phyloP scores from a whole-genome alignment of 2,113 vertebrate species.

The Scolopax mira region DNA sequence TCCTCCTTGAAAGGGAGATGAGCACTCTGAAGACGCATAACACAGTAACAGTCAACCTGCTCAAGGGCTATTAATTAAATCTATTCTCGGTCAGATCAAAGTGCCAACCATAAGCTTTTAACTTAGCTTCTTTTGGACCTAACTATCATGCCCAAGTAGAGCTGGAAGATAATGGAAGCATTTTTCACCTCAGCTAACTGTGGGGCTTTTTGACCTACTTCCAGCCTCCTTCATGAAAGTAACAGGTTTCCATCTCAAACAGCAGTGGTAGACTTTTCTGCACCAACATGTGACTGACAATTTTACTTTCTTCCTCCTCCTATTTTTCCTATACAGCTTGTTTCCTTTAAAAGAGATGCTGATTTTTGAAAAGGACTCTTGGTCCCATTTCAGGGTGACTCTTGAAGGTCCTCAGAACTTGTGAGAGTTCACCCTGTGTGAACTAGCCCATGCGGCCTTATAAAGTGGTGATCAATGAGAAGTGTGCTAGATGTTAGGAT shows the following conservation, averaged over 20 bases:
- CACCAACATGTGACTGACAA: neutral
- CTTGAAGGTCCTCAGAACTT: neutral
- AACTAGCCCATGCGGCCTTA: neutral
- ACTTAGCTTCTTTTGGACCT: neutral
- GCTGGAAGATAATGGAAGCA: neutral
- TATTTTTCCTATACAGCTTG: neutral
- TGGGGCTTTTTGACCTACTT: neutral
- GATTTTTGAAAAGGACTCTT: neutral
- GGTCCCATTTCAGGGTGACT: neutral
- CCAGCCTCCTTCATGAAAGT: neutral
- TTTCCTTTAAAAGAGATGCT: neutral
- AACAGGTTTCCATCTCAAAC: neutral
- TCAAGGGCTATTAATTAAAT: neutral
- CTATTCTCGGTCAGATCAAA: neutral
- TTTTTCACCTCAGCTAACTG: neutral
- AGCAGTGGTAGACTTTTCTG: neutral
- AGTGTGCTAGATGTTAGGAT: neutral
- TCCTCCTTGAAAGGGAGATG: neutral
- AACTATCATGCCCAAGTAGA: neutral
- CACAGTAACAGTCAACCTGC: neutral
- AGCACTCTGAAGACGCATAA: neutral
- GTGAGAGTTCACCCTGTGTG: neutral
- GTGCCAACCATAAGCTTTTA: neutral
- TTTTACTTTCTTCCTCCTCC: neutral
- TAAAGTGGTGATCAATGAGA: neutral